phyloP scores from a whole-genome alignment of 2,113 vertebrate species.

The Globicephala melas region DNA sequence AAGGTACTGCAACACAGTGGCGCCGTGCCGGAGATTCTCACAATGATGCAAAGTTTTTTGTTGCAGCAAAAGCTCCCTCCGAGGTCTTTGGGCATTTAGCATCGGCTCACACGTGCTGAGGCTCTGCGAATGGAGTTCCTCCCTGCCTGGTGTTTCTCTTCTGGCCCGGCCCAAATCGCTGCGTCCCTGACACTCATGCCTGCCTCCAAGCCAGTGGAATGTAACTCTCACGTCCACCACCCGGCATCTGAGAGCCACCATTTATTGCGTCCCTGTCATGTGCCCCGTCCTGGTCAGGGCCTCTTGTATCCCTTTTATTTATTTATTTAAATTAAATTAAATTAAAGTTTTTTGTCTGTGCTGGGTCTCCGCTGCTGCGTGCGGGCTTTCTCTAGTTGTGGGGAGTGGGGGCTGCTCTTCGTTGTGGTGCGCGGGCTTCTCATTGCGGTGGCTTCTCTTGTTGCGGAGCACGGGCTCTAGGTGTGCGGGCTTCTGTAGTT shows the following conservation, averaged over 20 bases:
- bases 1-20: background rate
- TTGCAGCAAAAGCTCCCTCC: background rate
- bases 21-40: background rate
- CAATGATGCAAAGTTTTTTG: background rate
- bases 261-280: background rate
- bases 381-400: too few relatives aligned
- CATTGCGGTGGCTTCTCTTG: too few relatives aligned
- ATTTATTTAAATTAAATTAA: too few relatives aligned
- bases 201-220: background rate
- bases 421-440: too few relatives aligned
- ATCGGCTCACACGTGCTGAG: accelerated
- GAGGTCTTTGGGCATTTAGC: background rate
- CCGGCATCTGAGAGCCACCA: background rate
- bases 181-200: background rate
- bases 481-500: too few relatives aligned
- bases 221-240: background rate
- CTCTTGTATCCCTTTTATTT: background rate
- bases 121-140: background rate
- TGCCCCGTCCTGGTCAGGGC: background rate
- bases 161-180: background rate
- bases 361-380: accelerated
- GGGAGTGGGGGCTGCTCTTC: too few relatives aligned
- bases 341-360: too few relatives aligned
- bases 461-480: too few relatives aligned
- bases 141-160: background rate